phyloP scores from a whole-genome alignment of 2,888 invertebrate genomes.

The Boloria selene region DNA sequence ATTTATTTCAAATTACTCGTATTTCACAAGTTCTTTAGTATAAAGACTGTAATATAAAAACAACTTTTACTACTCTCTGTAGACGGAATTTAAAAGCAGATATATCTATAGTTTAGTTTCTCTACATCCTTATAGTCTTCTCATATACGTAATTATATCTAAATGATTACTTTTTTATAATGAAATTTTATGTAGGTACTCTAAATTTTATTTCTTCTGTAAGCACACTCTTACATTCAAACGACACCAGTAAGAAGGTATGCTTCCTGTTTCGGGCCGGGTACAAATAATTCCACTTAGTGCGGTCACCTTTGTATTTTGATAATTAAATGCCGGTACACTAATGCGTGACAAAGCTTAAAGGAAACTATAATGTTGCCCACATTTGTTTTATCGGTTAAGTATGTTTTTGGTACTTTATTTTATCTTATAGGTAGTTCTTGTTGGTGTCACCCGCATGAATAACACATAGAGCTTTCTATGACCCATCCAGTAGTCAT shows the following conservation, averaged over 20 bases:
- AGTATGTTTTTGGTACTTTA: constrained; percentile 20
- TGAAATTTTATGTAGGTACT: constrained; percentile 1
- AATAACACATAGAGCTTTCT: neutral
- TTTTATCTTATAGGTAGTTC: constrained; percentile 19
- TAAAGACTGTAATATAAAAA: too few species aligned
- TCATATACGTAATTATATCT: too few species aligned
- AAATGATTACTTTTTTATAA: too few species aligned
- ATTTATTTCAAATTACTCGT: too few species aligned
- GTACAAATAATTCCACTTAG: constrained; percentile 68
- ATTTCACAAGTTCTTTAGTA: too few species aligned
- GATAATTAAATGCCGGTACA: constrained; percentile 48
- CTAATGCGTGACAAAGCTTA: constrained; percentile 37
- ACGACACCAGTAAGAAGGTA: constrained; percentile 59
- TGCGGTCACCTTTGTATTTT: constrained; percentile 50
- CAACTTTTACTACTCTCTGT: too few species aligned
- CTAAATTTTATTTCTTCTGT: constrained; percentile 11
- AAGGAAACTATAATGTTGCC: constrained; percentile 36
- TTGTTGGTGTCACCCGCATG: neutral
- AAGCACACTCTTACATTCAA: constrained; percentile 16
- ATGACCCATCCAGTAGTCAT: neutral
- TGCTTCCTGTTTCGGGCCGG: constrained; percentile 57
- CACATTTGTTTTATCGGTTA: constrained; percentile 33
- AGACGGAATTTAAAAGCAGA: too few species aligned
- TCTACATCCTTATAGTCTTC: too few species aligned
- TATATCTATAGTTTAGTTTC: too few species aligned